Evolutionary conservation across 2,888 invertebrate species (phyloP).

Genomic region (Erannis defoliaria): DNA sequence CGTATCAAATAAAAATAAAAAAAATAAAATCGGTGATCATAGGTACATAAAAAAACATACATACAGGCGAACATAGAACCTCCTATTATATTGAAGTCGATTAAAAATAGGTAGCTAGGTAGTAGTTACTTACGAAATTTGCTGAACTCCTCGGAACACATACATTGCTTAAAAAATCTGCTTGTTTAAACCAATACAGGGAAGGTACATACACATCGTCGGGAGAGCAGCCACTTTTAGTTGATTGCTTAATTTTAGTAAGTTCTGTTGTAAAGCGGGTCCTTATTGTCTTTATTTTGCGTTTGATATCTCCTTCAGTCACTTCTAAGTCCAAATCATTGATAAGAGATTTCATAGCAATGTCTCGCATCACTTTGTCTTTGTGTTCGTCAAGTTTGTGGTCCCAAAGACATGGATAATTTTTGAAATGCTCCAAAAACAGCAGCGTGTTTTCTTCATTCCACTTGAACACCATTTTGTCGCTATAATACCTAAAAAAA

Average conservation of each 20-base stretch:
- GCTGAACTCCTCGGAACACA: slow-evolving; percentile 32
- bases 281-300: slow-evolving; percentile 37
- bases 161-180: slow-evolving; percentile 40
- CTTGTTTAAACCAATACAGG: slow-evolving; percentile 41
- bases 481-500: neutral
- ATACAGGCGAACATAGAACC: too few species aligned
- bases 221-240: slow-evolving; percentile 36
- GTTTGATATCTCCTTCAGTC: slow-evolving; percentile 37
- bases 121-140: slow-evolving; percentile 29
- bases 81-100: too few species aligned
- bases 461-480: slow-evolving; percentile 47
- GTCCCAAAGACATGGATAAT: slow-evolving; percentile 45
- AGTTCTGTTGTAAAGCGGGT: slow-evolving; percentile 39
- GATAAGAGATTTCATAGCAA: slow-evolving; percentile 44
- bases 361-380: slow-evolving; percentile 39
- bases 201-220: slow-evolving; percentile 34
- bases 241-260: slow-evolving; percentile 36
- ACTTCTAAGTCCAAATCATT: slow-evolving; percentile 43
- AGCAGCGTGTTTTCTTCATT: slow-evolving; percentile 39
- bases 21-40: too few species aligned
- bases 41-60: too few species aligned
- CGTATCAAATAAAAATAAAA: too few species aligned
- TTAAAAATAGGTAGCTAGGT: too few species aligned
- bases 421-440: slow-evolving; percentile 44
- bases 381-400: slow-evolving; percentile 45